Conservation (phyloP, 2,113 vertebrate genomes). For the Lophotis ruficrista region DNA sequence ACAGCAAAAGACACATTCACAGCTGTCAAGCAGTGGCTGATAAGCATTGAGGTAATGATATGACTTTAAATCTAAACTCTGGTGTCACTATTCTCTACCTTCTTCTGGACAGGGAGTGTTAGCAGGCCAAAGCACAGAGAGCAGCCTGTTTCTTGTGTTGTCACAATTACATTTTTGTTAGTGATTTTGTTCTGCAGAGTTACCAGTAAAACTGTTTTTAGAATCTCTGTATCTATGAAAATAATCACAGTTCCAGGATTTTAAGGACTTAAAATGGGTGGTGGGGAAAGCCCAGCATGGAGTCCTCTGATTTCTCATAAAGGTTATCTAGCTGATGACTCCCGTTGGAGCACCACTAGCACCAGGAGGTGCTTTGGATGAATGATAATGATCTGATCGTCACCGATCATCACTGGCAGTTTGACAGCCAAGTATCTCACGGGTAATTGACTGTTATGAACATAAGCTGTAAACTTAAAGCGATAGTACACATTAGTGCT, state of each 20-base stretch:
- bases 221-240: background rate
- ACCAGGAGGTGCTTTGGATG: background rate
- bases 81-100: background rate
- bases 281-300: background rate
- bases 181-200: background rate
- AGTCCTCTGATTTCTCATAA: background rate
- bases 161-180: background rate
- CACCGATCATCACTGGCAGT: background rate
- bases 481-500: background rate
- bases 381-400: background rate
- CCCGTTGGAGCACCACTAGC: background rate
- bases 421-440: background rate
- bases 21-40: slow-evolving; percentile 85
- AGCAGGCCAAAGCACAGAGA: background rate
- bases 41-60: slow-evolving; percentile 83
- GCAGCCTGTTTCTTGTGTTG: background rate
- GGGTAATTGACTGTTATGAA: background rate
- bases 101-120: background rate
- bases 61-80: background rate
- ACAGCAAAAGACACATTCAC: slow-evolving; percentile 85
- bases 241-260: background rate
- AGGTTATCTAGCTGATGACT: background rate
- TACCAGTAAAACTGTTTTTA: background rate
- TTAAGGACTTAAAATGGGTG: background rate
- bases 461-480: background rate